phyloP scores from a whole-genome alignment of 2,113 vertebrate species.

The Ornithorhynchus anatinus region DNA sequence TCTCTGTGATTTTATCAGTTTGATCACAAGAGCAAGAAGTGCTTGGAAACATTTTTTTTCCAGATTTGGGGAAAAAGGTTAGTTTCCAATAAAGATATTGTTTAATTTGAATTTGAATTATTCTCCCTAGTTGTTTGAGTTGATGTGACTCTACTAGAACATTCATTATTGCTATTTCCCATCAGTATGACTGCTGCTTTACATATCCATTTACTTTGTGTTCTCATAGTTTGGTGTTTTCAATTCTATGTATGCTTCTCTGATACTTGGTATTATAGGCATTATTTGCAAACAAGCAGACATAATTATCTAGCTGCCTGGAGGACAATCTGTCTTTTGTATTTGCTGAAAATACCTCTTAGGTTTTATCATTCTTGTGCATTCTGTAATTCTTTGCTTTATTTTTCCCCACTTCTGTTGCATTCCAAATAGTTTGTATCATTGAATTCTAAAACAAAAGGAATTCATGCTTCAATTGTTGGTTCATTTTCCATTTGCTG shows the following conservation, averaged over 20 bases:
- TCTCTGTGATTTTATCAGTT: constrained; percentile 19
- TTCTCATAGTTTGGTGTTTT: constrained; percentile 10
- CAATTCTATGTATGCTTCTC: constrained; percentile 25
- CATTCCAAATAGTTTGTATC: neutral
- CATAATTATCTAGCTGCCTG: neutral
- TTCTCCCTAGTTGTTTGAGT: neutral
- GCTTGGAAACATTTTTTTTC: constrained; percentile 26
- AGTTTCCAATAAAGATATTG: constrained; percentile 10
- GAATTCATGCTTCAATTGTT: constrained; percentile 10
- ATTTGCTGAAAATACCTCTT: neutral
- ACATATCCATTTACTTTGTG: constrained; percentile 33
- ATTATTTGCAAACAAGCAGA: constrained; percentile 29
- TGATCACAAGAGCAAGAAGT: constrained; percentile 1
- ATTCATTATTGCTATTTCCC: constrained; percentile 27
- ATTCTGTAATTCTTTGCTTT: neutral
- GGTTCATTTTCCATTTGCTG: neutral
- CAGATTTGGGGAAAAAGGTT: neutral
- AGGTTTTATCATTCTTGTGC: neutral
- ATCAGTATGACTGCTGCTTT: constrained; percentile 19
- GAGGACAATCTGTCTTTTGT: neutral
- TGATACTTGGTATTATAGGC: constrained; percentile 17
- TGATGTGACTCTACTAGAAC: neutral
- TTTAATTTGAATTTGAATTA: constrained; percentile 34
- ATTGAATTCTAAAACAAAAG: neutral
- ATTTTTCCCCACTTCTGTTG: neutral